Evolutionary conservation across 2,888 invertebrate genomes (phyloP).

Genomic region (Punctoribates punctum): DNA sequence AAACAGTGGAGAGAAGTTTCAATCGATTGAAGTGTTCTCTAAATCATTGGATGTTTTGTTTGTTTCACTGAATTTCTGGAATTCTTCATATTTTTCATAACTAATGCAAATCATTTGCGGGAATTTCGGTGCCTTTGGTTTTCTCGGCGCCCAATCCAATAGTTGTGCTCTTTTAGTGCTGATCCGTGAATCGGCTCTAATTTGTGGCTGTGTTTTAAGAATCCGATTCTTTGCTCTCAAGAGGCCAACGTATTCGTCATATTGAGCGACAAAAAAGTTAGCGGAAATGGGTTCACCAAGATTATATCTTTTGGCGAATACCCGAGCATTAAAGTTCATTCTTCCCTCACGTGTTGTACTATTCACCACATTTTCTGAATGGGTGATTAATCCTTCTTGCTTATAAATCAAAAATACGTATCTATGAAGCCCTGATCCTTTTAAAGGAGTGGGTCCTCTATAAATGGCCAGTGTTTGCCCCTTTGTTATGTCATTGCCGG

Average conservation of each 20-base stretch:
- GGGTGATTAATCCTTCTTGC: slow-evolving; percentile 40
- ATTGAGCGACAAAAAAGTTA: slow-evolving; percentile 35
- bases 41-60: too few species aligned
- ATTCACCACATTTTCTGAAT: slow-evolving; percentile 49
- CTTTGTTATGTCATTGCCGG: slow-evolving; percentile 53
- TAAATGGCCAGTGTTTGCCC: slow-evolving; percentile 55
- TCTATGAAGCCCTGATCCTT: slow-evolving; percentile 52
- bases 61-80: too few species aligned
- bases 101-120: too few species aligned
- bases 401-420: slow-evolving; percentile 47
- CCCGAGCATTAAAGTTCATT: slow-evolving; percentile 49
- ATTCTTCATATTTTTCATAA: too few species aligned
- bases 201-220: too few species aligned
- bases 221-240: too few species aligned
- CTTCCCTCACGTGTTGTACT: slow-evolving; percentile 56
- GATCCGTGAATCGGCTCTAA: too few species aligned
- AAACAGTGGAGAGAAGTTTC: too few species aligned
- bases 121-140: too few species aligned
- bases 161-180: too few species aligned
- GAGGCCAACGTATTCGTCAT: slow-evolving; percentile 6
- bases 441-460: slow-evolving; percentile 56
- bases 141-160: too few species aligned
- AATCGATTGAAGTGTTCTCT: too few species aligned
- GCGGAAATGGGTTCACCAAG: slow-evolving; percentile 30
- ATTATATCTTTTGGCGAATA: slow-evolving; percentile 42